Percentiles rank a stretch among this genome's conserved stretches.
phyloP scores from a whole-genome alignment of 2,888 invertebrate species.

The Nephrotoma guestfalica region DNA sequence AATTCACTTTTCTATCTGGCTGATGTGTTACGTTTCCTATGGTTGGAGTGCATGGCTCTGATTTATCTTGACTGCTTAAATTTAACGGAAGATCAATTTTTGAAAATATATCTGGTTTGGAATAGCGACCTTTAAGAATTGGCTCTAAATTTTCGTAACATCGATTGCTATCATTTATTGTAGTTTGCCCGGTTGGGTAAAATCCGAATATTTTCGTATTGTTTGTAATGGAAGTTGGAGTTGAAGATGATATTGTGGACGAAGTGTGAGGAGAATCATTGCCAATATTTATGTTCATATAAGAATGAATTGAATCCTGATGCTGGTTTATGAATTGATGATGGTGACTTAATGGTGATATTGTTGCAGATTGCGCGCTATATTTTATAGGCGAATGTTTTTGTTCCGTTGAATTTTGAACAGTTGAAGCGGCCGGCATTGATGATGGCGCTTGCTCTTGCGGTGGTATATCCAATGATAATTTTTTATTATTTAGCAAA shows the following conservation, averaged over 20 bases:
- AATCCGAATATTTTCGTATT: constrained; percentile 9
- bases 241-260: not conserved
- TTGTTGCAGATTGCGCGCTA: constrained; percentile 8
- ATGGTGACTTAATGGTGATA: constrained; percentile 8
- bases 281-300: constrained; percentile 3
- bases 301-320: not conserved
- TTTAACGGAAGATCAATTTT: constrained; percentile 14
- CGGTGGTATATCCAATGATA: constrained; percentile 26
- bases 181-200: constrained; percentile 7
- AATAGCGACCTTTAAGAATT: constrained; percentile 11
- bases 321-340: not conserved
- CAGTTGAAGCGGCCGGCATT: not conserved
- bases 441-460: constrained; percentile 25
- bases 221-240: not conserved
- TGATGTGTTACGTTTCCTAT: constrained; percentile 5
- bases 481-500: constrained; percentile 15
- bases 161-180: constrained; percentile 10
- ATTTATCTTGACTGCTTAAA: constrained; percentile 10
- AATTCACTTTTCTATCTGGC: constrained; percentile 22
- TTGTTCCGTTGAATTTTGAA: not conserved
- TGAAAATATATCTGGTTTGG: constrained; percentile 16
- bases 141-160: constrained; percentile 18
- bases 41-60: constrained; percentile 16
- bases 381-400: not conserved
- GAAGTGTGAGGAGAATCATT: constrained; percentile 2